Evolutionary conservation across 1,140 invertebrate genomes (phyloP), one percentile per base, ranked within the genome.

Genomic region (Helicorthomorpha holstii): DNA sequence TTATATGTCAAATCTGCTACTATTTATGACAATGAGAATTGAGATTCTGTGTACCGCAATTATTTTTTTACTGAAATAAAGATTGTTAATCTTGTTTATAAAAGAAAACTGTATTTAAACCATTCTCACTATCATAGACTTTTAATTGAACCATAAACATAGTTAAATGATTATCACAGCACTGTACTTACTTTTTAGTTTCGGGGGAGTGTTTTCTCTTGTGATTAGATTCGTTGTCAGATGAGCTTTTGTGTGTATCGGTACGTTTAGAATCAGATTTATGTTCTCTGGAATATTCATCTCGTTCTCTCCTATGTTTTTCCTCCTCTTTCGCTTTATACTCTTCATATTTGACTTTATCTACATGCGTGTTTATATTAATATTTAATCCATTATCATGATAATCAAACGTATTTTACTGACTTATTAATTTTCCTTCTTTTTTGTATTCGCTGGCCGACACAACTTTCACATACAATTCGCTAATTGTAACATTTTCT

Each of bases 391-490:
- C 21, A 46, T 43, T 25, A 21, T 45, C 2, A 26, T 22, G 1
- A 24, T 2, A 52, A 47, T 46, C n/a, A 47, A 16, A 19, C 12
- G 29, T 22, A 44, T 26, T 43, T 34, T 50, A 55, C 41, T n/a
- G n/a, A 22, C 52, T 60, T 4, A 62, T 55, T 21, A 54, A 77
- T 75, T 84, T 88, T 1, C 81, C 79, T 60, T 82, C 81, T 64
- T 83, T 80, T 10, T 77, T 69, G 68, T 75, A 94, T 59, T 93
- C 87, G 21, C 78, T 69, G 59, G 81, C 79, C 0, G 78, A 75
- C 1, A 93, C 83, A 0, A 82, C 71, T 59, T 79, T 70, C 53
- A 92, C 72, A 63, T 79, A 73, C 57, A 79, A 80, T 67, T 92
- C 86, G 64, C 79, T 83, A 12, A 91, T 64, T 26, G 79, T 80